Evolutionary conservation across 2,888 invertebrate genomes (phyloP).

Genomic region (Cataglyphis cursor): DNA sequence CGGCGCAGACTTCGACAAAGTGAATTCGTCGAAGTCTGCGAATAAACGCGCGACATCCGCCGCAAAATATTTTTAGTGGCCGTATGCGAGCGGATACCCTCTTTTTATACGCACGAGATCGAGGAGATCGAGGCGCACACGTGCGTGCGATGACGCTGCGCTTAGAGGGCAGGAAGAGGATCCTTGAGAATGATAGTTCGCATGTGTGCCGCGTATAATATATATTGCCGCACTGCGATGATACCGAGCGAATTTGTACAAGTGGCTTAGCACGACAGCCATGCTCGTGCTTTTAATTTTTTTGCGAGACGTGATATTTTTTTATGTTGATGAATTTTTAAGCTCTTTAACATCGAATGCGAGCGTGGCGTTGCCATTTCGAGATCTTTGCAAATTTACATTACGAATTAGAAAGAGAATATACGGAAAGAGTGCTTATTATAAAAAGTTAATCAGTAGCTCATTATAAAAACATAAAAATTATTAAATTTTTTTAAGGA

Average conservation of each 20-base stretch:
- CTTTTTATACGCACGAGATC: constrained; percentile 52
- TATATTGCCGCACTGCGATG: not conserved
- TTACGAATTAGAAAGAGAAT: not conserved
- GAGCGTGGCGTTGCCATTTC: not conserved
- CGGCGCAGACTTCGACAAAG: constrained; percentile 20
- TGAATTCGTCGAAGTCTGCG: constrained; percentile 57
- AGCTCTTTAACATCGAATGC: not conserved
- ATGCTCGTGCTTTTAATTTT: not conserved
- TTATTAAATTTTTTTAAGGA: not conserved
- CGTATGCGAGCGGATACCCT: not conserved
- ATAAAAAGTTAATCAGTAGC: not conserved
- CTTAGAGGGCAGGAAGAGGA: constrained; percentile 47
- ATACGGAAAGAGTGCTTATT: not conserved
- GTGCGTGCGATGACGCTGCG: constrained; percentile 58
- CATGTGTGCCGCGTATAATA: not conserved
- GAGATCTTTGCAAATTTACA: not conserved
- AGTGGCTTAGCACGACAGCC: not conserved
- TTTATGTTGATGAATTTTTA: not conserved
- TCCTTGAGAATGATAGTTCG: constrained; percentile 50
- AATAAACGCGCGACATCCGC: constrained; percentile 62
- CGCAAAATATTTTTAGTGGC: constrained; percentile 64
- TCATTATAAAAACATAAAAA: no score
- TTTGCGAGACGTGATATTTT: constrained; percentile 5
- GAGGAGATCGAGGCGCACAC: constrained; percentile 55
- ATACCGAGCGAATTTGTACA: not conserved